These are phyloP conservation scores for Thecophora atra DNA, from an alignment of 2,888 invertebrate species.

Conservation along the genomic window DNA sequence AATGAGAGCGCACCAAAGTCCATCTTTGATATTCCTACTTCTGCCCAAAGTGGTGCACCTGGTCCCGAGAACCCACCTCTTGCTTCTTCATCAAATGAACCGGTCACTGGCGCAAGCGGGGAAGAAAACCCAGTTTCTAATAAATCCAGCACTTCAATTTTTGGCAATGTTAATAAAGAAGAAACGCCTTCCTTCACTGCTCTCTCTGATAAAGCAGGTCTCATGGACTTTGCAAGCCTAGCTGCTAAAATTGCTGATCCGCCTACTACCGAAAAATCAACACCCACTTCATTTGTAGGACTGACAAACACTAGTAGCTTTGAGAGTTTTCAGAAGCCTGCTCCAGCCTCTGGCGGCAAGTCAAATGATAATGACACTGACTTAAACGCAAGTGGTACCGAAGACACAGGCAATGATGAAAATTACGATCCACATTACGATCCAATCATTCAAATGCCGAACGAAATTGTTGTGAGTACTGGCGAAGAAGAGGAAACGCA, in stretches of 20 bases:
- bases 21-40: constrained; percentile 42
- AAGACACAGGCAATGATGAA: constrained; percentile 45
- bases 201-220: constrained; percentile 40
- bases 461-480: constrained; percentile 83
- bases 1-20: constrained; percentile 36
- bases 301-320: constrained; percentile 62
- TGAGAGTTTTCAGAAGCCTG: constrained; percentile 55
- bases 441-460: constrained; percentile 88
- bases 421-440: constrained; percentile 90
- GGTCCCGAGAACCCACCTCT: constrained; percentile 42
- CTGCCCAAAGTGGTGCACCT: constrained; percentile 21
- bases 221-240: constrained; percentile 52
- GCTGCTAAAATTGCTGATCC: constrained; percentile 46
- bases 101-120: constrained; percentile 36
- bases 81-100: constrained; percentile 44
- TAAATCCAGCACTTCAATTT: constrained; percentile 18
- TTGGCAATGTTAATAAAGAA: constrained; percentile 38
- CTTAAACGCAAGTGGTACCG: no score
- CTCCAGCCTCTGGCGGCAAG: constrained; percentile 10
- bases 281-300: constrained; percentile 59
- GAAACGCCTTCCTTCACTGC: no score
- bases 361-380: constrained; percentile 37
- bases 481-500: constrained; percentile 91
- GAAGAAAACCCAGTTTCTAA: constrained; percentile 23
- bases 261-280: constrained; percentile 43